Conservation (phyloP, 2,113 vertebrate species). For the Chloroceryle aenea region DNA sequence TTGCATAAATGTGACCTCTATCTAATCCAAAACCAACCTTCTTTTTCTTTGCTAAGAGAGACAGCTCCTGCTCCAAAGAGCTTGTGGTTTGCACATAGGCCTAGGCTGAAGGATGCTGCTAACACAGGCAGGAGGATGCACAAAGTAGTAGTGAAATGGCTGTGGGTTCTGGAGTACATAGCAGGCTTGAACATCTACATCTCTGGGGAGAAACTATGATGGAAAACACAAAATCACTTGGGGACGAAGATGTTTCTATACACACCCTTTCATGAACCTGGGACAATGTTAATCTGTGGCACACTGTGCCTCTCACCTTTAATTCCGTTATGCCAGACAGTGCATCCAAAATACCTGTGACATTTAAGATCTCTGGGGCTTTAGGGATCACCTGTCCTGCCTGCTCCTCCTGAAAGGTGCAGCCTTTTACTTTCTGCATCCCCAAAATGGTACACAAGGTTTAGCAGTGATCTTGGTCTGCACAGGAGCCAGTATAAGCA, state of each 20-base stretch:
- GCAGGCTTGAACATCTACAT: background rate
- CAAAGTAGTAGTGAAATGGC: background rate
- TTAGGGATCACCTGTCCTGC: too few relatives aligned
- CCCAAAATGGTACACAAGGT: too few relatives aligned
- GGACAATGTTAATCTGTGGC: background rate
- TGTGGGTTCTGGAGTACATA: background rate
- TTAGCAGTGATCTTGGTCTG: too few relatives aligned
- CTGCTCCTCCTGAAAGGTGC: too few relatives aligned
- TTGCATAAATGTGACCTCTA: background rate
- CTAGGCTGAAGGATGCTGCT: background rate
- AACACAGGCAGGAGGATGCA: background rate
- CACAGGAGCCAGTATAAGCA: too few relatives aligned
- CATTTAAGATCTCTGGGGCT: background rate
- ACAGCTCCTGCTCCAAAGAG: background rate
- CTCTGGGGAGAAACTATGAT: background rate
- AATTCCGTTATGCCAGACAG: background rate
- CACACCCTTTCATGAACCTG: background rate
- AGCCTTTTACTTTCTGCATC: too few relatives aligned
- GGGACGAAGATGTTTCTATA: background rate
- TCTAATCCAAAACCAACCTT: background rate
- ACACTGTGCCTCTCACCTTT: background rate
- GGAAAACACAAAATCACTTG: background rate
- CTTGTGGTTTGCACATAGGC: background rate
- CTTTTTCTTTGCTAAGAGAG: background rate
- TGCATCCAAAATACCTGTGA: background rate